Base-by-base conservation (phyloP, 2,113 vertebrate species). In the Crotalus tigris region DNA sequence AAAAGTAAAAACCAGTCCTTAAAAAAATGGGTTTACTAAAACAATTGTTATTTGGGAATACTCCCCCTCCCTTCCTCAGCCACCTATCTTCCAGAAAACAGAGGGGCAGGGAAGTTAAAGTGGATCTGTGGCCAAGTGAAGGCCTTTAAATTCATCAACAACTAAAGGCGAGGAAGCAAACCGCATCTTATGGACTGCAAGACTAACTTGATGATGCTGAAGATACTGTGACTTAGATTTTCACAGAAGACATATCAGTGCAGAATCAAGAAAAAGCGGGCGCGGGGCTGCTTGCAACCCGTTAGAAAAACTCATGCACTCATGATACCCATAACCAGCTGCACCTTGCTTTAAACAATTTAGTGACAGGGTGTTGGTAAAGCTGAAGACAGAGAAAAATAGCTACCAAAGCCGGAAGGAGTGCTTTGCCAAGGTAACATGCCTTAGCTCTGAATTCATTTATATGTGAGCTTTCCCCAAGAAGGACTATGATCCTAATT, bases 1-100 rank as follows among this genome's bases (percentile, higher is more conserved):
- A 98, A 98, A 98, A 98, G 98, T 98, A 98, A 98, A 98, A 98
- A 98, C 98, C 97, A 98, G 98, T 98, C 96, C 96, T 98, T 97
- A 98, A 97, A 97, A 98, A 98, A 98, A 98, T 96, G 96, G 97
- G 97, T 98, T 98, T 98, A 98, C 98, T 98, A 97, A 97, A 98
- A 98, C 97, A 96, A 97, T 97, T 97, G 95, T 97, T 96, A 97
- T 96, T 96, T 96, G 96, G 97, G 97, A 97, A 81, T 44, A 44
- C 95, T 94, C 96, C 95, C 95, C 17, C 8, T 54, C 64, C 29
- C 8, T 17, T 55, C 95, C 96, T 95, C 95, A 95, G 94, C 95
- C 94, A 96, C 96, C 96, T 94, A 94, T 96, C 93, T 96, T 93
- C 96, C 93, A 95, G 96, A 90, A 96, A 97, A 96, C 96, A 95